Evolutionary conservation across 2,113 vertebrate species (phyloP).

Genomic region (Trematocara nigrifrons): DNA sequence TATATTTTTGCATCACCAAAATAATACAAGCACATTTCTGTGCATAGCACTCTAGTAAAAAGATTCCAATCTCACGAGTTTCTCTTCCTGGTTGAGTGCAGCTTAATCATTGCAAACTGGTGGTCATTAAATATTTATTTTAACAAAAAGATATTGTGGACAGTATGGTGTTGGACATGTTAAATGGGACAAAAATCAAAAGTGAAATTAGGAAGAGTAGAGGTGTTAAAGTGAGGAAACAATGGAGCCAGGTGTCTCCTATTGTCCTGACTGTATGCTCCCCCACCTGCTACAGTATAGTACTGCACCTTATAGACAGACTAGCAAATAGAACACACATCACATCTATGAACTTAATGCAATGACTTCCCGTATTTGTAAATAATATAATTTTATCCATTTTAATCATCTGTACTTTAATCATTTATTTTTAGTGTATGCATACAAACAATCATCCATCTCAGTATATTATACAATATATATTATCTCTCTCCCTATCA

Average conservation of each 20-base stretch:
- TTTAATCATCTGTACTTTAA: not conserved
- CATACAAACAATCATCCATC: not conserved
- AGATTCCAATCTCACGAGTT: fast-evolving
- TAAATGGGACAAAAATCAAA: not conserved
- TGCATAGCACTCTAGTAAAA: not conserved
- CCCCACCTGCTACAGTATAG: not conserved
- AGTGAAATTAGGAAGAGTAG: not conserved
- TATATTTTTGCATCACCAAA: not conserved
- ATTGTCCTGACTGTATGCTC: not conserved
- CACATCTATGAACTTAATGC: not conserved
- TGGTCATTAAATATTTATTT: not conserved
- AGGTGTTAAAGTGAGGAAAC: not conserved
- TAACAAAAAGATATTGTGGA: not conserved
- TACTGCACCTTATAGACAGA: not conserved
- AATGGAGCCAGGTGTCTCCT: not conserved
- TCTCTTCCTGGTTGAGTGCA: not conserved
- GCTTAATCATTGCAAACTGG: not conserved
- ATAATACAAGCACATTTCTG: not conserved
- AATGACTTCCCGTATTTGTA: not conserved
- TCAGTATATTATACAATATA: not conserved
- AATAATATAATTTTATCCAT: not conserved
- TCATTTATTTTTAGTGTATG: not conserved
- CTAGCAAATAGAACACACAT: not conserved
- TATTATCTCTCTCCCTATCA: not conserved
- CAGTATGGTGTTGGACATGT: not conserved